phyloP scores from a whole-genome alignment of 2,888 invertebrate genomes.

The Caenorhabditis uteleia region DNA sequence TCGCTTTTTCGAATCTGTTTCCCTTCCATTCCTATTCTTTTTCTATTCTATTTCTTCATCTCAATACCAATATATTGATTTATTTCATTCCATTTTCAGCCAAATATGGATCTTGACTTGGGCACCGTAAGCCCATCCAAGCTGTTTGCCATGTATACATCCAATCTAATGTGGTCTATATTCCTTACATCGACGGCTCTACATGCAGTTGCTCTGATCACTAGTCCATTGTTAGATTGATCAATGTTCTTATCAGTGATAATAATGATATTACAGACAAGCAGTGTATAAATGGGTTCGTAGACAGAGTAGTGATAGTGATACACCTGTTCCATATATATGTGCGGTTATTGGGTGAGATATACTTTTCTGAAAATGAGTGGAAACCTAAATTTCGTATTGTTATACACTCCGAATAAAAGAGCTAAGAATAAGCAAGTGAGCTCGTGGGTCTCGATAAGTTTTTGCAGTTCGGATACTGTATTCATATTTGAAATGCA shows the following conservation, averaged over 20 bases:
- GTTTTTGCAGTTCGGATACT: no score
- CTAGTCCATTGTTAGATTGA: slow-evolving; percentile 63
- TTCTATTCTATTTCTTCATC: no score
- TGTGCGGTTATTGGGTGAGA: slow-evolving; percentile 60
- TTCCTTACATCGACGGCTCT: slow-evolving; percentile 66
- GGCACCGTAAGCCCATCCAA: slow-evolving; percentile 37
- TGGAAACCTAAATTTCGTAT: no score
- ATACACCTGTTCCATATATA: slow-evolving; percentile 65
- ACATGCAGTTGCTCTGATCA: slow-evolving; percentile 66
- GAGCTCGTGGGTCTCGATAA: no score
- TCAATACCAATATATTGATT: not conserved
- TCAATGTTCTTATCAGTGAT: not conserved
- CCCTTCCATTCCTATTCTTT: no score
- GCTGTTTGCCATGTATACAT: slow-evolving; percentile 60
- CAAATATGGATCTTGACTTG: slow-evolving; percentile 29
- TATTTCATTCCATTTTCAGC: not conserved
- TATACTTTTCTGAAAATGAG: not conserved
- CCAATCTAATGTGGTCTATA: slow-evolving; percentile 63
- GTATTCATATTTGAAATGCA: no score
- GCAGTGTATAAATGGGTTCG: slow-evolving; percentile 68
- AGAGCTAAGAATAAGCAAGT: no score
- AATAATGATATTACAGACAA: slow-evolving; percentile 54
- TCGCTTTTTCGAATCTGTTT: no score
- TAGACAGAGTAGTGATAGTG: slow-evolving; percentile 60
- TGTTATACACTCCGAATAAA: not conserved